These are phyloP conservation scores for Malurus cyaneus DNA, from an alignment of 2,113 vertebrate species.

Conservation along the genomic window DNA sequence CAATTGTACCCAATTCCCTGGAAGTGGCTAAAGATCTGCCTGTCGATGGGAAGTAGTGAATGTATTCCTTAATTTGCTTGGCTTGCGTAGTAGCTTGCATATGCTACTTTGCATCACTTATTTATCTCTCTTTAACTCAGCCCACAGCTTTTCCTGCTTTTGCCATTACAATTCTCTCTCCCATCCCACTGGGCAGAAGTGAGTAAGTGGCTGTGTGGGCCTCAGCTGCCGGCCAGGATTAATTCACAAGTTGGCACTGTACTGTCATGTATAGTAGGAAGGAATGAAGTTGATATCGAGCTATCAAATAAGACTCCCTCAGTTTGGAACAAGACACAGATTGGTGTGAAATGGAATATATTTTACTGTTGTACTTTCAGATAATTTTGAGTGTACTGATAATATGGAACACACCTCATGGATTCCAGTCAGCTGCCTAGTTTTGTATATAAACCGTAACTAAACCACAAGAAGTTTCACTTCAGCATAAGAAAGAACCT, in stretches of 20 bases:
- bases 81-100: neutral
- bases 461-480: neutral
- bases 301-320: neutral
- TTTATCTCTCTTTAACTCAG: neutral
- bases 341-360: neutral
- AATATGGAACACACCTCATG: rapidly evolving
- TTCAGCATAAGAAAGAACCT: neutral
- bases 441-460: neutral
- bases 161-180: neutral
- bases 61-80: neutral
- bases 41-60: neutral
- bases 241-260: neutral
- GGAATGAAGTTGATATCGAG: neutral
- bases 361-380: neutral
- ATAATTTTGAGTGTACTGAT: neutral
- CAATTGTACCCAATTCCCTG: neutral
- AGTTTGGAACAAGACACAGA: neutral
- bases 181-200: neutral
- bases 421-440: neutral
- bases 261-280: neutral
- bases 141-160: neutral
- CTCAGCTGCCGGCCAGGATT: neutral
- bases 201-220: neutral
- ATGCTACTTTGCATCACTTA: neutral
- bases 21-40: neutral